These are phyloP conservation scores for Drosophila multiciliata DNA, from an alignment of 2,888 invertebrate genomes.

Conservation along the genomic window DNA sequence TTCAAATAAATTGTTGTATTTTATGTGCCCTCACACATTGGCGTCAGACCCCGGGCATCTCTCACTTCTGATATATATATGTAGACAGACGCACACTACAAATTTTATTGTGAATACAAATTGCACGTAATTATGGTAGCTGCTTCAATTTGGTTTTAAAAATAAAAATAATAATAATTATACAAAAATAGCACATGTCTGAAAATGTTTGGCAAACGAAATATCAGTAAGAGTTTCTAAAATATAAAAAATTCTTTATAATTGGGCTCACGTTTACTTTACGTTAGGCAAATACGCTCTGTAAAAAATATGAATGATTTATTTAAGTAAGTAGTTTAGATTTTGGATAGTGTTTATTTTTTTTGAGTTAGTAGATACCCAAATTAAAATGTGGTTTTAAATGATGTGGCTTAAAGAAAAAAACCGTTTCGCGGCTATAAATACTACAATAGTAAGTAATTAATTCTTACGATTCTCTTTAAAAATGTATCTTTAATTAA, in stretches of 20 bases:
- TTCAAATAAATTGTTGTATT: conserved; percentile 15
- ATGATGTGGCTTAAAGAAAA: not conserved
- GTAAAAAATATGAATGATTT: not conserved
- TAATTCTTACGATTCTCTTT: not conserved
- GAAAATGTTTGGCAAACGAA: conserved; percentile 41
- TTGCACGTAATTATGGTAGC: conserved; percentile 55
- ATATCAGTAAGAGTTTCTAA: conserved; percentile 15
- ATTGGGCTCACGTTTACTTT: conserved; percentile 45
- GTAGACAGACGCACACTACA: conserved; percentile 4
- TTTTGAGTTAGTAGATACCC: not conserved
- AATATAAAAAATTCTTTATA: conserved; percentile 49
- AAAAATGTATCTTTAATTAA: not conserved
- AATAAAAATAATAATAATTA: conserved; percentile 42
- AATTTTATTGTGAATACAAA: conserved; percentile 62
- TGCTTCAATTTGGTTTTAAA: conserved; percentile 39
- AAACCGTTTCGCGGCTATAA: not conserved
- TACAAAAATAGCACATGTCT: not conserved
- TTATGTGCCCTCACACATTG: conserved; percentile 14
- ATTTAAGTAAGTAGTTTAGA: not conserved
- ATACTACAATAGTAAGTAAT: not conserved
- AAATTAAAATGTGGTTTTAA: not conserved
- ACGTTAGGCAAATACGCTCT: not conserved
- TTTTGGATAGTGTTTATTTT: not conserved
- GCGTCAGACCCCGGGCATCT: conserved; percentile 18
- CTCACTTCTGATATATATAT: conserved; percentile 24